Evolutionary conservation across 2,888 invertebrate genomes (phyloP).

Genomic region (Drosophila subsilvestris): DNA sequence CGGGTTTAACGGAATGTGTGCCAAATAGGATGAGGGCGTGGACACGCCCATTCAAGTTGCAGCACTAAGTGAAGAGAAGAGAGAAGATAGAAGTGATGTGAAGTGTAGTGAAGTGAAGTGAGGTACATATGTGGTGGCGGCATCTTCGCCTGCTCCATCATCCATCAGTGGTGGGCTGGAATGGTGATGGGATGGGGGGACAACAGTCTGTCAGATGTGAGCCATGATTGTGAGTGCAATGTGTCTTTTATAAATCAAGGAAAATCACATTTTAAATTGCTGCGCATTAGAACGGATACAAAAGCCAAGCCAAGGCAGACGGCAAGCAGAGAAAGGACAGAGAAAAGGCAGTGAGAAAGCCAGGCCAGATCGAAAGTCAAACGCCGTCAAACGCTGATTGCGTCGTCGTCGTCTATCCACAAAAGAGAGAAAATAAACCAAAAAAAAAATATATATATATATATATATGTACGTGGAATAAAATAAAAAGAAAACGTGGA

Average conservation of each 20-base stretch:
- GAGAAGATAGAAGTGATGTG: too few relatives aligned
- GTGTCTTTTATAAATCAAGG: constrained; percentile 72
- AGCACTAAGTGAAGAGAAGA: constrained; percentile 1
- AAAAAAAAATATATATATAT: constrained; percentile 14
- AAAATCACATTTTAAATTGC: constrained; percentile 73
- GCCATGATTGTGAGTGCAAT: constrained; percentile 40
- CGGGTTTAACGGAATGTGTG: constrained; percentile 36
- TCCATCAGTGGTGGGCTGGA: not conserved
- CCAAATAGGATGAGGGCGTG: constrained; percentile 53
- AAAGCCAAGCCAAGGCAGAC: constrained; percentile 38
- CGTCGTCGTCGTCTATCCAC: constrained; percentile 55
- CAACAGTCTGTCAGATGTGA: constrained; percentile 24
- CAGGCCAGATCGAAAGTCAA: constrained; percentile 65
- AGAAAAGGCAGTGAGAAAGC: constrained; percentile 1
- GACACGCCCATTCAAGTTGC: constrained; percentile 10
- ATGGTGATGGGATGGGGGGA: not conserved
- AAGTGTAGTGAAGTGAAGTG: constrained; percentile 23
- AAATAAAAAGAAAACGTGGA: constrained; percentile 35
- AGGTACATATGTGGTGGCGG: constrained; percentile 20
- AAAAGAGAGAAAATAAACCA: constrained; percentile 13
- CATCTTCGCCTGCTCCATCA: not conserved
- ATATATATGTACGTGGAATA: not conserved
- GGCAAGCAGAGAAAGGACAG: constrained; percentile 18
- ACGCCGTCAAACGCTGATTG: constrained; percentile 68
- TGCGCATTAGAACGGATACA: constrained; percentile 67